Base-by-base conservation (phyloP, 2,797 vertebrate genomes). In the Anguilla megastoma region DNA sequence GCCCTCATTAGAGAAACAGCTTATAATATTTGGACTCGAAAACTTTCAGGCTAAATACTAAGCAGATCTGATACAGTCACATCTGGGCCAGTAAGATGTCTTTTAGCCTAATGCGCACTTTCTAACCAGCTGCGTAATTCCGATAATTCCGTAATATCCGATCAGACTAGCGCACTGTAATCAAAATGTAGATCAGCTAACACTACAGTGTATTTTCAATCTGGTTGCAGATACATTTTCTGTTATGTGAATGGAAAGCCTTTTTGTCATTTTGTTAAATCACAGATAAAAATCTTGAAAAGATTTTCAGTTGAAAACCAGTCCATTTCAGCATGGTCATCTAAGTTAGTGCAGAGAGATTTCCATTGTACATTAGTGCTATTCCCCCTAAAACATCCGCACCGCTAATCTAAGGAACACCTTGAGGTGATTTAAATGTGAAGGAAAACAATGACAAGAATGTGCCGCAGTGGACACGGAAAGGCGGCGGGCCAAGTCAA, bases 1-100 rank as follows among this genome's bases (percentile, higher is more conserved):
- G 71, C 91, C 74, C 94, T 95, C 94, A 95, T 95, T 96, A 95
- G 91, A 92, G 89, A 85, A 89, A 84, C 86, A 88, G 90, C 89
- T 84, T 91, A 90, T 93, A 93, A 94, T 91, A 93, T 90, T n/a
- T 33, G 54, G 86, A 90, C 88, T 90, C 94, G 93, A 95, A 93
- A 94, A 93, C 93, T 93, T 95, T 91, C 93, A 94, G 93, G 92
- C 93, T 89, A 93, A 93, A 91, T 21, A 9, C 2, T 76, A 86
- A 92, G 90, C 87, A 87, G 76, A 89, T 92, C 85, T 85, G 89
- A 87, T 74, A 86, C 87, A 86, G 88, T 56, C 1, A 56, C 14
- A 84, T 5, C 83, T 12, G 86, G 41, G n/a, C 12, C 48, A 27
- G 66, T 69, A 66, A 86, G 69, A 54, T 10, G 63, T 7, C n/a